Percentiles rank a stretch among this genome's conserved stretches.
These are phyloP conservation scores for Catharus minimus DNA, from an alignment of 2,113 vertebrate species.

Conservation along the genomic window DNA sequence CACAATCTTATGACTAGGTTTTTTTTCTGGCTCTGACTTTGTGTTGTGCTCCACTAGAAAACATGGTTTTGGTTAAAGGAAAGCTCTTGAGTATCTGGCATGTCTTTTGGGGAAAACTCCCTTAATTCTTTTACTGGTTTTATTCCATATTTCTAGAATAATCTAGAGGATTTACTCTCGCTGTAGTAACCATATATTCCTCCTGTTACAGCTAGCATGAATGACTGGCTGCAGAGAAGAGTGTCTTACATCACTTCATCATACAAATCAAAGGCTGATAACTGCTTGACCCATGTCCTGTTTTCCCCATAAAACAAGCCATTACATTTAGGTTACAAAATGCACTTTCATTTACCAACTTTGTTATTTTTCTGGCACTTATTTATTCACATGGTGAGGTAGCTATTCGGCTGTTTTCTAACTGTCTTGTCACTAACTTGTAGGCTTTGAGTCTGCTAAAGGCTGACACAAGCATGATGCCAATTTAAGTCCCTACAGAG, in stretches of 20 bases:
- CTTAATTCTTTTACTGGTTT: background rate
- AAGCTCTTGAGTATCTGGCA: background rate
- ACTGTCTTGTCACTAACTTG: background rate
- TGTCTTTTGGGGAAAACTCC: background rate
- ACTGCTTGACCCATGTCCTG: background rate
- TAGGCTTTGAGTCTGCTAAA: background rate
- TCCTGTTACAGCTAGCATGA: background rate
- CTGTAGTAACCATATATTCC: background rate
- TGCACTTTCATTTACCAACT: background rate
- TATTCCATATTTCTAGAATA: slow-evolving; percentile 1
- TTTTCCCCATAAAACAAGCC: background rate
- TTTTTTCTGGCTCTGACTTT: background rate
- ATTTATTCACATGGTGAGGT: background rate
- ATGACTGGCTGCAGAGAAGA: background rate
- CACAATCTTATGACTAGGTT: background rate
- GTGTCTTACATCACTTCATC: background rate
- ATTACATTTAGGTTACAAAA: background rate
- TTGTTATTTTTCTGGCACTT: background rate
- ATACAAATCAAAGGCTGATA: background rate
- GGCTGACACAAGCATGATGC: background rate
- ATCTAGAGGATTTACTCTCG: background rate
- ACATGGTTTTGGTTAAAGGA: background rate
- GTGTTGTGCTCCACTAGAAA: background rate
- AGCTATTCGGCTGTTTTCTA: background rate
- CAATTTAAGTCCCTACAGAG: background rate